A percentile compares a stretch with the other conserved stretches of the same genome.
These are phyloP conservation scores for Eulemur rubriventer DNA, from an alignment of 2,797 vertebrate genomes.

Conservation along the genomic window DNA sequence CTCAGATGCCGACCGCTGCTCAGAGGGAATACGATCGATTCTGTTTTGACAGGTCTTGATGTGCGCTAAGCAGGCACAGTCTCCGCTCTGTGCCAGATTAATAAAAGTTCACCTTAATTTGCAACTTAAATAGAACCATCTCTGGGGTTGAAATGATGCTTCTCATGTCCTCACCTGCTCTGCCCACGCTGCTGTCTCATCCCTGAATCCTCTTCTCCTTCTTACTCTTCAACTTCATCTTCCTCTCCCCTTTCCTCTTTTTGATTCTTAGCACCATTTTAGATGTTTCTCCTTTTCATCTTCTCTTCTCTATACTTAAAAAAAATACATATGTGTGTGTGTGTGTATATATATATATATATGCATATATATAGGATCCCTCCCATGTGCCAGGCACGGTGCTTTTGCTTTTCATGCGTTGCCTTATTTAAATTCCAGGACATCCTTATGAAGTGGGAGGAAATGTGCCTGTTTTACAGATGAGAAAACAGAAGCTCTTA, in stretches of 20 bases:
- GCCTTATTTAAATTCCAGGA: neutral
- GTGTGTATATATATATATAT: too few species aligned
- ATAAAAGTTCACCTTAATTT: conserved; percentile 53
- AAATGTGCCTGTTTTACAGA: neutral
- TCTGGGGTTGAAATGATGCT: neutral
- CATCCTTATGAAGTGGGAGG: neutral
- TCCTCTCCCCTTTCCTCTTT: neutral
- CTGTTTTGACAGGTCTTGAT: conserved; percentile 68
- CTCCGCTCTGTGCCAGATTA: conserved; percentile 16
- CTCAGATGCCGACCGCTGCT: conserved; percentile 14
- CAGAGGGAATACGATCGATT: conserved; percentile 53
- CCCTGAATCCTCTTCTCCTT: neutral
- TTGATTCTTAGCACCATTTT: neutral
- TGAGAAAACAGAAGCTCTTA: neutral
- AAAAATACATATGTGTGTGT: neutral
- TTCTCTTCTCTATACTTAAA: neutral
- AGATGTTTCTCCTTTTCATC: neutral
- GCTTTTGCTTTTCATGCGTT: neutral
- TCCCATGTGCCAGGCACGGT: accelerated
- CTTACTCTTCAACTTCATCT: neutral
- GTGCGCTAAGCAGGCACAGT: conserved; percentile 37
- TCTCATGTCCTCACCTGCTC: neutral
- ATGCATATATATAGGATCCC: neutral
- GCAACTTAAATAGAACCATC: neutral
- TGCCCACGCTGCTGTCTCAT: neutral